phyloP scores from a whole-genome alignment of 2,888 invertebrate species.

The Agrilus cyanescens region DNA sequence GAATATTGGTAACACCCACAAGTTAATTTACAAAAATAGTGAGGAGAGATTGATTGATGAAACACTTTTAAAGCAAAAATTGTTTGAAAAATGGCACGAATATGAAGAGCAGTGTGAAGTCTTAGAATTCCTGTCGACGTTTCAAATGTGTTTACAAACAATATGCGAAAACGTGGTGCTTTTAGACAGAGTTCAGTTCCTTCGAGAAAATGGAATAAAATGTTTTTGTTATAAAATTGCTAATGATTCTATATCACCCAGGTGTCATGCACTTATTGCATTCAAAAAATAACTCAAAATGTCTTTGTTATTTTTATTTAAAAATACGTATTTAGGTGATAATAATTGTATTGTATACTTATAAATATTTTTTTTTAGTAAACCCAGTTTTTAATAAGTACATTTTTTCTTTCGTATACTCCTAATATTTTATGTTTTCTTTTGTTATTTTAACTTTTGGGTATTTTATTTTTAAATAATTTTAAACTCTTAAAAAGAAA shows the following conservation, averaged over 20 bases:
- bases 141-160: constrained; percentile 42
- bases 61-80: constrained; percentile 15
- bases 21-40: constrained; percentile 12
- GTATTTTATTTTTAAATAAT: too few species aligned
- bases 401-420: too few species aligned
- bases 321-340: too few species aligned
- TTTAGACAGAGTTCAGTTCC: constrained; percentile 40
- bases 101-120: constrained; percentile 28
- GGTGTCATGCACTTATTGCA: constrained; percentile 50
- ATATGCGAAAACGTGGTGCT: constrained; percentile 45
- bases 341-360: too few species aligned
- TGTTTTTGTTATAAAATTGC: constrained; percentile 46
- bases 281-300: constrained; percentile 28
- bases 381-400: too few species aligned
- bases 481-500: too few species aligned
- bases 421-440: too few species aligned
- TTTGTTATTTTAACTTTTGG: too few species aligned
- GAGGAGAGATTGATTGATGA: constrained; percentile 5
- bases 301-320: too few species aligned
- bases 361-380: too few species aligned
- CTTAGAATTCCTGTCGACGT: constrained; percentile 35
- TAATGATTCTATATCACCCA: constrained; percentile 50
- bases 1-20: constrained; percentile 24
- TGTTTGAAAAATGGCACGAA: constrained; percentile 25
- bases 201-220: constrained; percentile 32